Evolutionary conservation across 92 coral and sea anemone species (phyloP).

Genomic region (Zoanthus sociatus): DNA sequence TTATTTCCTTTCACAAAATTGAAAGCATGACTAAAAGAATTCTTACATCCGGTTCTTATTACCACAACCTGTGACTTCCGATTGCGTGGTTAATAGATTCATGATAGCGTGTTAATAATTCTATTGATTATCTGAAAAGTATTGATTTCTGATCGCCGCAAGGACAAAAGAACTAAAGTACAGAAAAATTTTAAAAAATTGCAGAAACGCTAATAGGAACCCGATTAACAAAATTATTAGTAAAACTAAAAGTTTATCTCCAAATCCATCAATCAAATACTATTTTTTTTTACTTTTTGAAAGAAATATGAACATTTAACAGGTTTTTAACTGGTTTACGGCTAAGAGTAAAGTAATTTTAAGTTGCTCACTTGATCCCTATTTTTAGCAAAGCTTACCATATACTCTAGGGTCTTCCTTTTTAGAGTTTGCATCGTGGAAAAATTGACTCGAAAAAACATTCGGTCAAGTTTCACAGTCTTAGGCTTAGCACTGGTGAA

Average conservation of each 20-base stretch:
- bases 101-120: constrained; percentile 18
- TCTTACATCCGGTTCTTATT: background rate
- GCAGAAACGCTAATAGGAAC: background rate
- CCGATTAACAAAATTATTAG: background rate
- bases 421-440: constrained; percentile 4
- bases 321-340: constrained; percentile 22
- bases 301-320: constrained; percentile 28
- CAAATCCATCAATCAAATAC: background rate
- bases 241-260: background rate
- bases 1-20: no score
- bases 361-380: background rate
- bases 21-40: no score
- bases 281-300: background rate
- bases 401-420: background rate
- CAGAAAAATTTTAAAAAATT: background rate
- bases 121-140: constrained; percentile 34
- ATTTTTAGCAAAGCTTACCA: background rate
- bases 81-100: constrained; percentile 4
- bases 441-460: background rate
- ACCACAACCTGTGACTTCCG: constrained; percentile 6
- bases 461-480: background rate
- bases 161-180: background rate
- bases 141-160: constrained; percentile 27
- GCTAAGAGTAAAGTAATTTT: background rate
- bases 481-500: background rate